These are phyloP conservation scores for Geopemphigus sp. DNA, from an alignment of 1,140 invertebrate species.

Conservation along the genomic window DNA sequence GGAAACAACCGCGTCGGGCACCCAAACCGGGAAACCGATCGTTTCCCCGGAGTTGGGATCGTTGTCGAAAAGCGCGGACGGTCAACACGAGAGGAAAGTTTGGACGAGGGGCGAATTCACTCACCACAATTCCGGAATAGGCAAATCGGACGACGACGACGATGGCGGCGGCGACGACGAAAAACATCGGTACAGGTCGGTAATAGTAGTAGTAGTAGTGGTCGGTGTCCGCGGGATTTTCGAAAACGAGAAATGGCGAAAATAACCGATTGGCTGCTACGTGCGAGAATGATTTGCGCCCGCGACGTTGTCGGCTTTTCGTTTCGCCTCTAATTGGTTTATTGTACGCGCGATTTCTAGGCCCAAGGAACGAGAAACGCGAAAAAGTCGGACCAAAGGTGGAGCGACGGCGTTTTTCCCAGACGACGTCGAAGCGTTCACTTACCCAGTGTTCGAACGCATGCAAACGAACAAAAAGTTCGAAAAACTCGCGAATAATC, in stretches of 20 bases:
- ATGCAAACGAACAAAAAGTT: constrained; percentile 28
- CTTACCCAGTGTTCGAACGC: constrained; percentile 39
- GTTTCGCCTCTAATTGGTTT: not conserved
- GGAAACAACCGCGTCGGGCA: not conserved
- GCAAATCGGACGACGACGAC: constrained; percentile 57
- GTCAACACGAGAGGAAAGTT: constrained; percentile 58
- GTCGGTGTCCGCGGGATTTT: not conserved
- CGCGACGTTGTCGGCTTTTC: not conserved
- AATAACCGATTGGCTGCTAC: too few species aligned
- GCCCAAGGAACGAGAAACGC: constrained; percentile 19
- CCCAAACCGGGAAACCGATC: too few species aligned
- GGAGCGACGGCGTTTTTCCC: constrained; percentile 25
- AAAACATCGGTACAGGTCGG: constrained; percentile 54
- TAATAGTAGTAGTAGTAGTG: too few species aligned
- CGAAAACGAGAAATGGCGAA: too few species aligned
- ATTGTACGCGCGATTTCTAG: not conserved
- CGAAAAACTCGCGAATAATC: not conserved
- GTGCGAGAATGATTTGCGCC: too few species aligned
- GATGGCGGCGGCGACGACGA: constrained; percentile 56
- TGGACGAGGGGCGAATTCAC: constrained; percentile 71
- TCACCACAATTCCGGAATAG: constrained; percentile 69
- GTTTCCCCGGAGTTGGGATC: not conserved
- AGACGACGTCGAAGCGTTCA: constrained; percentile 34
- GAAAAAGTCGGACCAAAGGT: constrained; percentile 24
- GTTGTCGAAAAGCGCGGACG: not conserved